These are phyloP conservation scores for Gobio gobio DNA, from an alignment of 2,113 vertebrate species.

Conservation along the genomic window DNA sequence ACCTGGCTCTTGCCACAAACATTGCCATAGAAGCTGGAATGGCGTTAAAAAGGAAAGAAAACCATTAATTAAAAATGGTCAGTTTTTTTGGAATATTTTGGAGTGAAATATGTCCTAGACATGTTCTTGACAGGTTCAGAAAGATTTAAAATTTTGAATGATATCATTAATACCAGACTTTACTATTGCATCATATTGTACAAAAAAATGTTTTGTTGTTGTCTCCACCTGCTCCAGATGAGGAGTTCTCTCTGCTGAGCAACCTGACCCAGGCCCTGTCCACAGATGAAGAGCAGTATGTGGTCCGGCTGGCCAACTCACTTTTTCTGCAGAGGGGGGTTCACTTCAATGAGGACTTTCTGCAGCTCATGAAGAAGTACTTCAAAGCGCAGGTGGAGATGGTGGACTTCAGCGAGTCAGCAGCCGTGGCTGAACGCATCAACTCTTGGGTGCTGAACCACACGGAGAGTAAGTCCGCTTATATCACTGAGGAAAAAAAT, in stretches of 20 bases:
- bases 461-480: constrained; percentile 87
- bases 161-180: background rate
- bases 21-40: too few species aligned
- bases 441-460: constrained; percentile 97
- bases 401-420: constrained; percentile 88
- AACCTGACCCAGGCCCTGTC: constrained; percentile 83
- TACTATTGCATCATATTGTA: background rate
- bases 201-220: background rate
- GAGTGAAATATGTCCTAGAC: background rate
- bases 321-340: constrained; percentile 92
- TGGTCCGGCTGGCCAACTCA: constrained; percentile 89
- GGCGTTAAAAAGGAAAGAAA: too few species aligned
- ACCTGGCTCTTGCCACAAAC: too few species aligned
- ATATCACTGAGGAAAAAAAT: background rate
- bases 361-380: constrained; percentile 89
- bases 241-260: constrained; percentile 88
- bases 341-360: constrained; percentile 87
- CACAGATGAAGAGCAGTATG: constrained; percentile 81
- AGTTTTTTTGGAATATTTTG: background rate
- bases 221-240: constrained; percentile 72
- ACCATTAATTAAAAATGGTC: too few species aligned
- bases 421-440: constrained; percentile 86
- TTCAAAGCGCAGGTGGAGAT: constrained; percentile 88
- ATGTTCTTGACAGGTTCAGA: too few species aligned
- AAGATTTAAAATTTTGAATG: background rate